These are phyloP conservation scores for Odontesthes bonariensis DNA, from an alignment of 2,113 vertebrate species.

Conservation along the genomic window DNA sequence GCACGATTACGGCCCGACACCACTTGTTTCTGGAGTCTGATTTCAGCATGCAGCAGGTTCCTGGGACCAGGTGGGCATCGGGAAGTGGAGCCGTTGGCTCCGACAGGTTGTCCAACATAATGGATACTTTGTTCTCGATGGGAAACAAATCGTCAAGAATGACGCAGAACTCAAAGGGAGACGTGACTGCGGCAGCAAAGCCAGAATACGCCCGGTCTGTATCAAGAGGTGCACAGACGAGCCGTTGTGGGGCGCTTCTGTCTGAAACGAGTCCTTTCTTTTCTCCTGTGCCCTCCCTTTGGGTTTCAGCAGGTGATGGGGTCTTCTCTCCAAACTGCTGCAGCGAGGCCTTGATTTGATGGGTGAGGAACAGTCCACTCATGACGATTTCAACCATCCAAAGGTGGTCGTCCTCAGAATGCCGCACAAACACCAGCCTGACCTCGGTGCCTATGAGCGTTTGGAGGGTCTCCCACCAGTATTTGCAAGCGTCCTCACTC, in stretches of 20 bases:
- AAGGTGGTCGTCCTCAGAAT: constrained; percentile 53
- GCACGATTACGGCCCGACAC: constrained; percentile 86
- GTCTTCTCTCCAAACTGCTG: background rate
- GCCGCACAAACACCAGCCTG: constrained; percentile 79
- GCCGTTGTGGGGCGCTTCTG: constrained; percentile 15
- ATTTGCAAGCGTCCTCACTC: constrained; percentile 22
- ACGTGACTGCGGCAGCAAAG: constrained; percentile 78
- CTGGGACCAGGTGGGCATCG: constrained; percentile 72
- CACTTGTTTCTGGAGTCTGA: constrained; percentile 78
- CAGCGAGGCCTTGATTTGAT: constrained; percentile 31
- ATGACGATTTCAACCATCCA: constrained; percentile 86
- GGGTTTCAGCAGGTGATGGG: background rate
- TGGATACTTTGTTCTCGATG: constrained; percentile 76
- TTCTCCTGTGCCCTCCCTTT: background rate
- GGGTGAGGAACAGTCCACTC: constrained; percentile 53
- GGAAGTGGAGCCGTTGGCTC: constrained; percentile 76
- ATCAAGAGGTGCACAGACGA: constrained; percentile 72
- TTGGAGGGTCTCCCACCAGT: constrained; percentile 51
- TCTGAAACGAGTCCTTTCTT: background rate
- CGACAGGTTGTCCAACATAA: constrained; percentile 80
- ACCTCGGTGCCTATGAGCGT: constrained; percentile 70
- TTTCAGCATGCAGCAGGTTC: constrained; percentile 83
- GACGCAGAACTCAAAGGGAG: constrained; percentile 87
- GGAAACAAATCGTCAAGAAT: constrained; percentile 82
- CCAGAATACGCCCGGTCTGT: constrained; percentile 73